These are phyloP conservation scores for Leptinotarsa rubiginosa DNA, from an alignment of 2,888 invertebrate species.

Conservation along the genomic window DNA sequence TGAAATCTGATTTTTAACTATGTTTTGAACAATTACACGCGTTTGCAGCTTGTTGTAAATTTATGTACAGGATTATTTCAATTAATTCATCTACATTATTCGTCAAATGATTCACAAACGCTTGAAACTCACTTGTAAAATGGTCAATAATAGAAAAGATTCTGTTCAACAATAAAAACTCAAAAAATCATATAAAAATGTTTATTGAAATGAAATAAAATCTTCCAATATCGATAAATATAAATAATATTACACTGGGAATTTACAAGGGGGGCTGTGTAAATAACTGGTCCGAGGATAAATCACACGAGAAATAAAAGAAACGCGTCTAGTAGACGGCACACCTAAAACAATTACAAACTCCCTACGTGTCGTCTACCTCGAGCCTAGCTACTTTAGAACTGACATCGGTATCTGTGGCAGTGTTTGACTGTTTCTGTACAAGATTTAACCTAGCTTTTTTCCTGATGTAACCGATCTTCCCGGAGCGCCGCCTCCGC, in stretches of 20 bases:
- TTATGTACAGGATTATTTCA: too few relatives aligned
- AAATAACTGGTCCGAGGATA: conserved; percentile 25
- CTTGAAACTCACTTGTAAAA: too few relatives aligned
- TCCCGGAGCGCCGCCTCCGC: conserved; percentile 25
- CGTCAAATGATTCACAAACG: too few relatives aligned
- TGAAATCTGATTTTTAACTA: too few relatives aligned
- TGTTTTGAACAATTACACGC: too few relatives aligned
- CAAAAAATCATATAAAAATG: conserved; percentile 32
- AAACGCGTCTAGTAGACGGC: not conserved
- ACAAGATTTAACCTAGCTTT: conserved; percentile 24
- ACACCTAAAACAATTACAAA: conserved; percentile 26
- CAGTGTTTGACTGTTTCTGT: conserved; percentile 30
- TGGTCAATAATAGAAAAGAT: not conserved
- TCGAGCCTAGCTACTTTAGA: conserved; percentile 26
- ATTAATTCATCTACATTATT: too few relatives aligned
- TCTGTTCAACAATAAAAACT: not conserved
- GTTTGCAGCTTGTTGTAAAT: too few relatives aligned
- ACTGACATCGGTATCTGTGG: conserved; percentile 34
- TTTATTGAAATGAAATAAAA: conserved; percentile 38
- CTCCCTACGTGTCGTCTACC: conserved; percentile 18
- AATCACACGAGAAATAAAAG: conserved; percentile 25
- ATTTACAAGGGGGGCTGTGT: conserved; percentile 30
- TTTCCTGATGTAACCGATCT: conserved; percentile 13
- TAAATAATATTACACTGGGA: conserved; percentile 30
- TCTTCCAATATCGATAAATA: conserved; percentile 37